Percentiles rank a stretch among this genome's conserved stretches.
Conservation (phyloP, 37 sponge, comb jelly and placozoan species). For the Dysidea cf. avara region DNA sequence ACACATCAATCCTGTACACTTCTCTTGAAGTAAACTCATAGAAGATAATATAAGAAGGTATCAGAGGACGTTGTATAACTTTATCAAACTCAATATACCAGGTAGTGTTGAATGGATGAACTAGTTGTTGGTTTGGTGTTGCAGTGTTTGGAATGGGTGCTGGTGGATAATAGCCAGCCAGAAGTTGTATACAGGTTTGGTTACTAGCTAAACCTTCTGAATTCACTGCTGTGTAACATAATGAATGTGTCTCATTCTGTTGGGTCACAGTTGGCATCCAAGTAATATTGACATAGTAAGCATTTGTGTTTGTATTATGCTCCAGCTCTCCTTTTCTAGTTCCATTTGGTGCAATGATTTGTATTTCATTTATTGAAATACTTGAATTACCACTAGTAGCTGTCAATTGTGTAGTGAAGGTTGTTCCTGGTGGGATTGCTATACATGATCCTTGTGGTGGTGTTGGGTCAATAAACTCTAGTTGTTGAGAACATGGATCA, state of each 20-base stretch:
- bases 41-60: too few species aligned
- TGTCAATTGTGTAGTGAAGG: conserved; percentile 15
- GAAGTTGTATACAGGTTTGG: too few species aligned
- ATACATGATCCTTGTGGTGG: neutral
- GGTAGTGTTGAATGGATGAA: conserved; percentile 23
- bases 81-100: conserved; percentile 16
- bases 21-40: too few species aligned
- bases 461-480: conserved; percentile 24
- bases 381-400: too few species aligned
- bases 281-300: conserved; percentile 24
- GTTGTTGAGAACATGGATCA: conserved; percentile 14
- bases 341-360: conserved; percentile 23
- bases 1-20: conserved; percentile 30
- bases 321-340: neutral
- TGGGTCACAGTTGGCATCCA: conserved; percentile 21
- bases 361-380: conserved; percentile 24
- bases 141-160: conserved; percentile 5
- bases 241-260: too few species aligned
- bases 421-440: conserved; percentile 4
- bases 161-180: conserved; percentile 19
- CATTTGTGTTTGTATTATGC: neutral
- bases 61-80: conserved; percentile 23
- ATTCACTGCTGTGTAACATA: conserved; percentile 30
- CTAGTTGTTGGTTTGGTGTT: too few species aligned
- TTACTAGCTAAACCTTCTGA: conserved; percentile 29